Percentiles rank a stretch among this genome's conserved stretches.
phyloP scores from a whole-genome alignment of 2,113 vertebrate genomes.

The Electrona antarctica region DNA sequence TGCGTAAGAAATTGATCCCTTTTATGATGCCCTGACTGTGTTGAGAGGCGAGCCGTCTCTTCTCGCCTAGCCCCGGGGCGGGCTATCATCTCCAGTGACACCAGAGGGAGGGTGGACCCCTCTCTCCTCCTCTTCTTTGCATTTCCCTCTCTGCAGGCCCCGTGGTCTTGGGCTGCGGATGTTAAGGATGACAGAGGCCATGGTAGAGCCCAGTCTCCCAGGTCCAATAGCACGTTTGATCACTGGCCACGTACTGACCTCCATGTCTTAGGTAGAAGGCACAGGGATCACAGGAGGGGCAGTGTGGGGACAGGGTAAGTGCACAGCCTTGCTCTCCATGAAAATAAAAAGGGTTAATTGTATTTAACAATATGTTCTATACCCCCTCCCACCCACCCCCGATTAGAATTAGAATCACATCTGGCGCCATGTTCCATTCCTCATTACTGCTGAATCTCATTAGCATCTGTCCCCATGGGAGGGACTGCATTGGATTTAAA shows the following conservation, averaged over 20 bases:
- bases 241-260: constrained; percentile 55
- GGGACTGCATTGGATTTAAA: constrained; percentile 64
- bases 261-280: constrained; percentile 45
- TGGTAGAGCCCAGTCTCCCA: constrained; percentile 40
- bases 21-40: constrained; percentile 49
- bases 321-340: constrained; percentile 42
- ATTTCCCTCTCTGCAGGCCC: constrained; percentile 21
- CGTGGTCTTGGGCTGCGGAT: constrained; percentile 14
- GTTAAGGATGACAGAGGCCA: constrained; percentile 46
- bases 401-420: constrained; percentile 84
- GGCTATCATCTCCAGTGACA: constrained; percentile 68
- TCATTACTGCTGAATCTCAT: constrained; percentile 84
- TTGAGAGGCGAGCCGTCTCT: constrained; percentile 45
- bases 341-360: constrained; percentile 79
- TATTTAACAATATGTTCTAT: constrained; percentile 80
- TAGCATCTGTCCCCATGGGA: constrained; percentile 70
- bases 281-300: constrained; percentile 5
- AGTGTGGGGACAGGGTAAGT: constrained; percentile 13
- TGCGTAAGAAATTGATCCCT: constrained; percentile 36
- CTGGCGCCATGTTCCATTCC: constrained; percentile 77
- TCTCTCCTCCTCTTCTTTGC: not conserved
- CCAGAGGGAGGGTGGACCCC: constrained; percentile 49
- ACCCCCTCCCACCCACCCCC: constrained; percentile 54
- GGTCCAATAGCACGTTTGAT: constrained; percentile 67
- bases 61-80: constrained; percentile 61